Percentiles rank a stretch among this genome's conserved stretches.
phyloP scores from a whole-genome alignment of 2,113 vertebrate species.

The Mormyrus lacerda region DNA sequence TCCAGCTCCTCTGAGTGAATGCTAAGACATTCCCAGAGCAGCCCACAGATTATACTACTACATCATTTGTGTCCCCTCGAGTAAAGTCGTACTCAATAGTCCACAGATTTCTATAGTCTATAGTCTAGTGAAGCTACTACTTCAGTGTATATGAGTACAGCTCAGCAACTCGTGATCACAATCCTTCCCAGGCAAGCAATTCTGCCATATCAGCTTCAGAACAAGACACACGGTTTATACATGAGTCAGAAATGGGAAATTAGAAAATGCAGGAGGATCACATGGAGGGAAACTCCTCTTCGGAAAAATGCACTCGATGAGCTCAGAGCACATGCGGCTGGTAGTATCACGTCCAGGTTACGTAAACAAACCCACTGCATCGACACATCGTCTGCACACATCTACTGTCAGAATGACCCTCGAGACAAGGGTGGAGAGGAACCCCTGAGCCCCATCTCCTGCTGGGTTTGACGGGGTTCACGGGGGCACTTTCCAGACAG shows the following conservation, averaged over 20 bases:
- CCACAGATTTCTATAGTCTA: not conserved
- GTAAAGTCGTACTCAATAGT: not conserved
- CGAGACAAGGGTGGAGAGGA: slow-evolving; percentile 21
- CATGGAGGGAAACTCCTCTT: slow-evolving; percentile 23
- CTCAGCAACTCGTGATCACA: not conserved
- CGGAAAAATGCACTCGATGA: slow-evolving; percentile 56
- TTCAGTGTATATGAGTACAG: not conserved
- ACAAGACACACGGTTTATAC: not conserved
- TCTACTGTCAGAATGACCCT: slow-evolving; percentile 37
- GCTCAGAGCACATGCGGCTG: not conserved
- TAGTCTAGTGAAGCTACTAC: not conserved
- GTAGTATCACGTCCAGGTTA: slow-evolving; percentile 32
- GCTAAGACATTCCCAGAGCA: not conserved
- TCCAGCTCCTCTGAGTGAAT: not conserved
- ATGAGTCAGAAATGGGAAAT: not conserved
- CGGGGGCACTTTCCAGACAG: slow-evolving; percentile 12
- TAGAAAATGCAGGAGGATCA: not conserved
- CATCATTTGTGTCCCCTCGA: not conserved
- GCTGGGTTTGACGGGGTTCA: slow-evolving; percentile 9
- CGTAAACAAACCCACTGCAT: slow-evolving; percentile 47
- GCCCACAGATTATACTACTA: not conserved
- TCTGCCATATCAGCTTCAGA: not conserved
- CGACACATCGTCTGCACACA: slow-evolving; percentile 45
- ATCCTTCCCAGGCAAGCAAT: not conserved
- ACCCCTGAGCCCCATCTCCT: not conserved